These are phyloP conservation scores for Venusia cambrica DNA, from an alignment of 2,888 invertebrate species.

Conservation along the genomic window DNA sequence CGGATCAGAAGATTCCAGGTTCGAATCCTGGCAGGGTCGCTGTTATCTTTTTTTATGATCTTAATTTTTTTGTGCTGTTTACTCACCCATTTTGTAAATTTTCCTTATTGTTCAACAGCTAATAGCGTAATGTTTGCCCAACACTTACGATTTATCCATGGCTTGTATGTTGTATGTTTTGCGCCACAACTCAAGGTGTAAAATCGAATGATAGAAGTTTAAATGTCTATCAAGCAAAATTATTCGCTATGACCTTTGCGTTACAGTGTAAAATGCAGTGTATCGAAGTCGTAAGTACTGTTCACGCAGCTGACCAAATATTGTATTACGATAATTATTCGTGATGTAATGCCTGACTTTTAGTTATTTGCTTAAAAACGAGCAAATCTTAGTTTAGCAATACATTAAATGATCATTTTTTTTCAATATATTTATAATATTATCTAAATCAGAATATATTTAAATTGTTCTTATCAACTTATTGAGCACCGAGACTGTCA, in stretches of 20 bases:
- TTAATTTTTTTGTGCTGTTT: slow-evolving; percentile 23
- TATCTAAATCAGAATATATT: slow-evolving; percentile 18
- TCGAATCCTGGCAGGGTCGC: slow-evolving; percentile 84
- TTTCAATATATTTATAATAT: no score
- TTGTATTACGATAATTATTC: slow-evolving; percentile 77
- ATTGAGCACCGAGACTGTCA: no score
- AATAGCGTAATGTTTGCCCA: slow-evolving; percentile 63
- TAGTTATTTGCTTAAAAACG: slow-evolving; percentile 38
- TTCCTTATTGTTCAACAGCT: slow-evolving; percentile 53
- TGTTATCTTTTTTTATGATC: slow-evolving; percentile 29
- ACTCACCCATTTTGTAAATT: slow-evolving; percentile 43
- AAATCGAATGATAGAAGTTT: slow-evolving; percentile 36
- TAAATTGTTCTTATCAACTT: no score
- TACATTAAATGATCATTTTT: no score
- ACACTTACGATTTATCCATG: slow-evolving; percentile 40
- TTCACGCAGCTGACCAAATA: slow-evolving; percentile 78
- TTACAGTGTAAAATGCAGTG: slow-evolving; percentile 27
- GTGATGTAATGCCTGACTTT: slow-evolving; percentile 75
- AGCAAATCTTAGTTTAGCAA: no score
- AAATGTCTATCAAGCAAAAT: slow-evolving; percentile 18
- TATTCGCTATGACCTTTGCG: slow-evolving; percentile 12
- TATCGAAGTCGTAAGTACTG: slow-evolving; percentile 42
- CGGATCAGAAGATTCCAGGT: slow-evolving; percentile 86
- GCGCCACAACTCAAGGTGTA: slow-evolving; percentile 39
- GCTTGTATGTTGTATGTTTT: slow-evolving; percentile 10